Evolutionary conservation across 2,888 invertebrate genomes (phyloP).

Genomic region (Galeopsomyia nigrocyanea): DNA sequence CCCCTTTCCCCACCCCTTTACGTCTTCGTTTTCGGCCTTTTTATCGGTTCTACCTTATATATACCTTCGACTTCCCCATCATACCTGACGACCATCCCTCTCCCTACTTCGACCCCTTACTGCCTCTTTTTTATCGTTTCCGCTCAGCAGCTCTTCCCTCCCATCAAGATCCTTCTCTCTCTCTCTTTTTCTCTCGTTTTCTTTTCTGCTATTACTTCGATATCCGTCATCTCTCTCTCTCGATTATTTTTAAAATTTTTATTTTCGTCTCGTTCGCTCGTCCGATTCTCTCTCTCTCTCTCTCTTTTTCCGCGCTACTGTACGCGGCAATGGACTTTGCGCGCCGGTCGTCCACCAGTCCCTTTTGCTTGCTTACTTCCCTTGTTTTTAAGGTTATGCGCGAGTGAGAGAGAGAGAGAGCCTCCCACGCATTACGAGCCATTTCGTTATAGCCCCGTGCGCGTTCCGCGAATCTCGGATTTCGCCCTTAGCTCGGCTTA

Average conservation of each 20-base stretch:
- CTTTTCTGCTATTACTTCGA: background rate
- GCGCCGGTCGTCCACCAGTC: constrained; percentile 34
- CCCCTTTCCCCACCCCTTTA: constrained; percentile 44
- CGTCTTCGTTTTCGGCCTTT: constrained; percentile 24
- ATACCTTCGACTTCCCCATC: constrained; percentile 13
- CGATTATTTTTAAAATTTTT: constrained; percentile 4
- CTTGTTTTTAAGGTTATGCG: constrained; percentile 66
- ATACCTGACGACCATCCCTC: background rate
- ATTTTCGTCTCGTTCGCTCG: constrained; percentile 22
- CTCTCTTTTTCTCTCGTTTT: background rate
- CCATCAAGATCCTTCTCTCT: background rate
- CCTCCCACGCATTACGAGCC: constrained; percentile 63
- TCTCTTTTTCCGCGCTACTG: background rate
- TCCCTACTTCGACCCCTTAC: background rate
- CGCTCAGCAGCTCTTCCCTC: constrained; percentile 1
- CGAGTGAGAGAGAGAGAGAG: constrained; percentile 15
- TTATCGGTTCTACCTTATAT: constrained; percentile 27
- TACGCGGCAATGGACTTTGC: background rate
- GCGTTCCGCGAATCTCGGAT: constrained; percentile 63
- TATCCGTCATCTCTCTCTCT: background rate
- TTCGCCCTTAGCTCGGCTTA: constrained; percentile 51
- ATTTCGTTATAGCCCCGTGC: constrained; percentile 56
- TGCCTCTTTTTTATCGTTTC: background rate
- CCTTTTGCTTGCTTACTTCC: constrained; percentile 50
- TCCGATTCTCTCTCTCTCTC: constrained; percentile 20